Evolutionary conservation across 2,888 invertebrate species (phyloP).

Genomic region (Aproaerema taeniolella): DNA sequence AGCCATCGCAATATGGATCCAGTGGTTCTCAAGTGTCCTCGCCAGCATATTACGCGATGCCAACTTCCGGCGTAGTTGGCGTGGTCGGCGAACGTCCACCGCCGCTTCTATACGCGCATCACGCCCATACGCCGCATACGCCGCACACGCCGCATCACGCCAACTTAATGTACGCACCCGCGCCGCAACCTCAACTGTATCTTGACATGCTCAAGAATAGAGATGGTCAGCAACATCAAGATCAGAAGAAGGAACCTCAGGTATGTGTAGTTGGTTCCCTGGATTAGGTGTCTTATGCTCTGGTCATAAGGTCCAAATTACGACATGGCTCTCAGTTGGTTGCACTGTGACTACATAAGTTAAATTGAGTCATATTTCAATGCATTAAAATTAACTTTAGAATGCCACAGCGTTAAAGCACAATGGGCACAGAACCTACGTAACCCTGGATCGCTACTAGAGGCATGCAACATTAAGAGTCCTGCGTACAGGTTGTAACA

Average conservation of each 20-base stretch:
- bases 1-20: slow-evolving; percentile 59
- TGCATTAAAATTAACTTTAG: too few relatives aligned
- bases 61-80: slow-evolving; percentile 56
- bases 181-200: slow-evolving; percentile 60
- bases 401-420: too few relatives aligned
- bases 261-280: too few relatives aligned
- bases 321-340: too few relatives aligned
- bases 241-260: slow-evolving; percentile 62
- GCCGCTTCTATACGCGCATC: slow-evolving; percentile 61
- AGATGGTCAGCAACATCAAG: slow-evolving; percentile 54
- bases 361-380: too few relatives aligned
- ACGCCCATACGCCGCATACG: slow-evolving; percentile 58
- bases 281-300: too few relatives aligned
- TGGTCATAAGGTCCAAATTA: too few relatives aligned
- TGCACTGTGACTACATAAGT: too few relatives aligned
- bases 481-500: too few relatives aligned
- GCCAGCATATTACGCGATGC: slow-evolving; percentile 59
- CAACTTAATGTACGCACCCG: slow-evolving; percentile 54
- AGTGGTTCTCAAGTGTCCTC: slow-evolving; percentile 45
- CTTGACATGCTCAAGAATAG: slow-evolving; percentile 64
- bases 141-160: slow-evolving; percentile 54
- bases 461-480: too few relatives aligned
- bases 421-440: too few relatives aligned
- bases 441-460: too few relatives aligned
- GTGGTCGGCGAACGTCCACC: slow-evolving; percentile 61